Evolutionary conservation across 2,113 vertebrate species (phyloP), one percentile per base, ranked within the genome.

Genomic region (Silurus meridionalis): DNA sequence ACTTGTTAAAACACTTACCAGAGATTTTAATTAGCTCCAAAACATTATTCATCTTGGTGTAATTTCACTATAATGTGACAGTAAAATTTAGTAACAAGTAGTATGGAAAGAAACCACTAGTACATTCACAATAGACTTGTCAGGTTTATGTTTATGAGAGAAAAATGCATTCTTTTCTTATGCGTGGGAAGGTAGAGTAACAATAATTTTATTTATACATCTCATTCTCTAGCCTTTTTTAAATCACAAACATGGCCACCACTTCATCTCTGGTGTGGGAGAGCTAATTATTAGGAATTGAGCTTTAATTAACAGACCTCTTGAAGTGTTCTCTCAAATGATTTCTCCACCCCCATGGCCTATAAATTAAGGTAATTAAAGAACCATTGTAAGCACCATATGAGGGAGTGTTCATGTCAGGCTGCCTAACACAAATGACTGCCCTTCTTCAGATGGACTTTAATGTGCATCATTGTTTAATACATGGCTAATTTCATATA

Each of bases 221-320:
- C 83, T 52, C 75, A 87, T 87, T 53, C 15, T 52, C 53, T 78
- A 25, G 46, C 60, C 61, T 58, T 82, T 77, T 67, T 58, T 37
- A 46, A 78, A 78, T 69, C 55, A 37, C 57, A 17, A 71, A 37
- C 28, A 17, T 75, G 48, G 48, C 48, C 72, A 75, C 10, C 52
- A 46, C 72, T 7, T 8, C 48, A 52, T 19, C 9, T 83, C 71
- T 23, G 37, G 37, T 82, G 64, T 61, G 53, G 23, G 48, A 67
- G 52, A 74, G 66, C 57, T 86, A 79, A 88, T 72, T 83, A 23
- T 69, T 84, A 48, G 66, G 83, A 82, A 64, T 58, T 13, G 46
- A 79, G 58, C 57, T 81, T 89, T 86, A 74, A 74, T 74, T 74
- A 74, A 23, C 71, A 52, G 63, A 86, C 82, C 78, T 63, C 74